phyloP scores from a whole-genome alignment of 2,888 invertebrate species.

The Acanthococcus lagerstroemiae region DNA sequence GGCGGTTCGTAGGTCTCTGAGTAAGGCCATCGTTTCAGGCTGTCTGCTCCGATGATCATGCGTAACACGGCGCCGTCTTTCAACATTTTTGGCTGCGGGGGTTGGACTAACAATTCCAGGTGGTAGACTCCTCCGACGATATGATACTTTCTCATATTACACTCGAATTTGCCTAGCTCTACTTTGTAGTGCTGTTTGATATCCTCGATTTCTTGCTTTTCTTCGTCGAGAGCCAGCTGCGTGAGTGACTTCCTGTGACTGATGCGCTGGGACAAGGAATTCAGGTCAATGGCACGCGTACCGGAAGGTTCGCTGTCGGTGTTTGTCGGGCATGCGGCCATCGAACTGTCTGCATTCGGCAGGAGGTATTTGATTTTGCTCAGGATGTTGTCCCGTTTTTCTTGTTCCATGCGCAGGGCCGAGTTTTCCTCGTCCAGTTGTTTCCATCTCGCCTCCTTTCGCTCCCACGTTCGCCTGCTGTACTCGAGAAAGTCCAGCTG shows the following conservation, averaged over 20 bases:
- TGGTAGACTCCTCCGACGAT: constrained; percentile 68
- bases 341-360: background rate
- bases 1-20: constrained; percentile 51
- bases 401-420: constrained; percentile 17
- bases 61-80: constrained; percentile 34
- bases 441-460: background rate
- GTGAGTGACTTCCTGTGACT: too few relatives aligned
- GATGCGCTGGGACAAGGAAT: background rate
- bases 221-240: constrained; percentile 9
- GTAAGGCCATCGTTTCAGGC: constrained; percentile 44
- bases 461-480: constrained; percentile 15
- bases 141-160: constrained; percentile 61
- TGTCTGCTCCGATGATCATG: constrained; percentile 32
- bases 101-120: constrained; percentile 62
- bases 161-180: constrained; percentile 32
- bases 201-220: constrained; percentile 12
- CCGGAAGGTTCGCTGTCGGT: too few relatives aligned
- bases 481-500: constrained; percentile 5
- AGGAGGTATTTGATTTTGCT: constrained; percentile 23
- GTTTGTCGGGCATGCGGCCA: background rate
- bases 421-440: constrained; percentile 19
- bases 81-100: constrained; percentile 54
- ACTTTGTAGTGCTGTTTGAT: constrained; percentile 2
- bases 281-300: constrained; percentile 2
- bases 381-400: constrained; percentile 16